These are phyloP conservation scores for Nymphalis urticae DNA, from an alignment of 2,888 invertebrate species.

Conservation along the genomic window DNA sequence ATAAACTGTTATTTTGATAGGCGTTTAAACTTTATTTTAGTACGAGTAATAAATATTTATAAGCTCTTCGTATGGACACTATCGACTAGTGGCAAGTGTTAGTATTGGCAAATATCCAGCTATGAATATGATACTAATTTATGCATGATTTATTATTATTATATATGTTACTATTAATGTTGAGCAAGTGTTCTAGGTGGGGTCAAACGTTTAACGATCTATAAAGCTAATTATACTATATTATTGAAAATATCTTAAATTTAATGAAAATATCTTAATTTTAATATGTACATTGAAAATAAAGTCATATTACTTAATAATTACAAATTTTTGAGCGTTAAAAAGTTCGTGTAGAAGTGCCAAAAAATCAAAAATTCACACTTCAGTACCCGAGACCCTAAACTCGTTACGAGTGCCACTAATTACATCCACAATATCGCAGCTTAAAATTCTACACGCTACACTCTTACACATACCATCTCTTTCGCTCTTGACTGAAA, in stretches of 20 bases:
- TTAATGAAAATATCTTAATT: no score
- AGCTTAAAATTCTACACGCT: conserved; percentile 70
- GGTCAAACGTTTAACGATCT: no score
- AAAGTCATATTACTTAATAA: neutral
- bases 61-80: conserved; percentile 6
- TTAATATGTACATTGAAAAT: neutral
- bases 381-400: conserved; percentile 63
- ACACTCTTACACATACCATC: conserved; percentile 53
- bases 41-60: conserved; percentile 9
- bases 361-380: conserved; percentile 62
- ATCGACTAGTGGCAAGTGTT: conserved; percentile 33
- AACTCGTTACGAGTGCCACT: conserved; percentile 71
- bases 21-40: conserved; percentile 7
- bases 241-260: neutral
- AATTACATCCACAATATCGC: conserved; percentile 71
- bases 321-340: neutral
- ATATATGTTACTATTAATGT: neutral
- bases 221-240: no score
- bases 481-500: conserved; percentile 58
- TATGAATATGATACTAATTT: conserved; percentile 48
- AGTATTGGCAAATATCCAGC: conserved; percentile 43
- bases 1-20: conserved; percentile 4
- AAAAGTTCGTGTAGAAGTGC: conserved; percentile 4
- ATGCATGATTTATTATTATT: conserved; percentile 40
- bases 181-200: neutral